Evolutionary conservation across 1,140 invertebrate genomes (phyloP).

Genomic region (Drosophila trapezifrons): DNA sequence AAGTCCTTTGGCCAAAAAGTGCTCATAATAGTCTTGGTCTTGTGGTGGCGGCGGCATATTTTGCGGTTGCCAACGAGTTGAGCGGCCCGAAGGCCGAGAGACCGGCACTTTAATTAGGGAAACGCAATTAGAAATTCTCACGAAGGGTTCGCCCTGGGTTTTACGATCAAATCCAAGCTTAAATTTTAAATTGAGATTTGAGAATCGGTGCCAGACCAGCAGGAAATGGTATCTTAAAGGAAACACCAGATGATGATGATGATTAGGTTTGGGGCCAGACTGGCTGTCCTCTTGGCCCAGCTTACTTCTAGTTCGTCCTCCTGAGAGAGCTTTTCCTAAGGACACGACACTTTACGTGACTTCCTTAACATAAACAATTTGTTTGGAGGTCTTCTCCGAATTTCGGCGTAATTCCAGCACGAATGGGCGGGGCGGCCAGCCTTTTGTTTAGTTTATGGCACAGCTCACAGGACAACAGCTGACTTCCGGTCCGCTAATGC

Average conservation of each 20-base stretch:
- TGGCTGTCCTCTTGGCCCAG: conserved; percentile 14
- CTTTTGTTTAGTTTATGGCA: conserved; percentile 66
- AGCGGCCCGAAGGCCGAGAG: background rate
- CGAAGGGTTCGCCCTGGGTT: conserved; percentile 24
- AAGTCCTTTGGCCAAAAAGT: conserved; percentile 16
- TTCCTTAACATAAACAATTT: conserved; percentile 74
- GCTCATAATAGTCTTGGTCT: conserved; percentile 54
- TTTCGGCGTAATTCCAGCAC: conserved; percentile 31
- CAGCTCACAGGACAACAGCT: conserved; percentile 52
- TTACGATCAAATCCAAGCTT: conserved; percentile 40
- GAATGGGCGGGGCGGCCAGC: conserved; percentile 24
- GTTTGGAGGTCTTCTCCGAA: conserved; percentile 42
- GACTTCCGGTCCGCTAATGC: conserved; percentile 62
- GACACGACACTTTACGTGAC: conserved; percentile 66
- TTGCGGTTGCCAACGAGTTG: conserved; percentile 36
- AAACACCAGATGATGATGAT: conserved; percentile 19
- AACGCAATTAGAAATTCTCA: conserved; percentile 39
- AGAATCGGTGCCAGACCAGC: conserved; percentile 31
- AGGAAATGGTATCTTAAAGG: conserved; percentile 38
- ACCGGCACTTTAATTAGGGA: conserved; percentile 51
- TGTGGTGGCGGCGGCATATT: conserved; percentile 41
- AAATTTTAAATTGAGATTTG: conserved; percentile 62
- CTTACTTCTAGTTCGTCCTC: conserved; percentile 16
- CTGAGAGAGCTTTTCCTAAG: conserved; percentile 25
- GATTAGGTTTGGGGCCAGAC: conserved; percentile 18